Conservation (phyloP, 2,797 vertebrate species). For the Acanthornis magna region DNA sequence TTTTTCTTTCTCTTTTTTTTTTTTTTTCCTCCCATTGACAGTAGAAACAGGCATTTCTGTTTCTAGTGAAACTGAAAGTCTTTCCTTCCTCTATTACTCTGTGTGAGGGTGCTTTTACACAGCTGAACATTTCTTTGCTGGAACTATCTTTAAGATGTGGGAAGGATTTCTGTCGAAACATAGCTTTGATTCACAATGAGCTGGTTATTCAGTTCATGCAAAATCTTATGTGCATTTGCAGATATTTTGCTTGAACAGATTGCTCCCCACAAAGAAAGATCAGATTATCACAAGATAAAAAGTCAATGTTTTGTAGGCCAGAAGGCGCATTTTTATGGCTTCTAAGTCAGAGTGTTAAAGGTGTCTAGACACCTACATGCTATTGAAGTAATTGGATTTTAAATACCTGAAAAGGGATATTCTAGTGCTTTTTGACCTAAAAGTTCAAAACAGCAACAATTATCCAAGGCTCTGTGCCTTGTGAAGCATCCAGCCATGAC, state of each 20-base stretch:
- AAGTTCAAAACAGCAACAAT: not conserved
- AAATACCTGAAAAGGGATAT: not conserved
- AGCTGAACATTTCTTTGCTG: not conserved
- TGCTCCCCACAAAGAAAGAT: not conserved
- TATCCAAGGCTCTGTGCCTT: not conserved
- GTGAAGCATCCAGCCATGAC: not conserved
- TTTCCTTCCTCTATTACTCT: not conserved
- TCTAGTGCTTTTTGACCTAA: not conserved
- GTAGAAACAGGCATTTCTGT: not conserved
- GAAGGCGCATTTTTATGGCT: not conserved
- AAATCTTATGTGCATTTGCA: not conserved
- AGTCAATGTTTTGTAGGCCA: not conserved
- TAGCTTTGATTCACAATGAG: not conserved
- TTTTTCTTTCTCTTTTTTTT: fast-evolving
- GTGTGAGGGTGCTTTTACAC: not conserved
- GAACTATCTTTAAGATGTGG: not conserved
- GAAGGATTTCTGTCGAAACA: not conserved
- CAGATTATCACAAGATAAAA: not conserved
- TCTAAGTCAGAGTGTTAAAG: not conserved
- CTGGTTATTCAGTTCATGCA: not conserved
- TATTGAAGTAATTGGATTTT: not conserved
- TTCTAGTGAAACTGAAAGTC: not conserved
- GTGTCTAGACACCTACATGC: not conserved
- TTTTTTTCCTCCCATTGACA: fast-evolving
- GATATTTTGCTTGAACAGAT: not conserved